Evolutionary conservation across 2,888 invertebrate species (phyloP).

Genomic region (Cetonia aurata): DNA sequence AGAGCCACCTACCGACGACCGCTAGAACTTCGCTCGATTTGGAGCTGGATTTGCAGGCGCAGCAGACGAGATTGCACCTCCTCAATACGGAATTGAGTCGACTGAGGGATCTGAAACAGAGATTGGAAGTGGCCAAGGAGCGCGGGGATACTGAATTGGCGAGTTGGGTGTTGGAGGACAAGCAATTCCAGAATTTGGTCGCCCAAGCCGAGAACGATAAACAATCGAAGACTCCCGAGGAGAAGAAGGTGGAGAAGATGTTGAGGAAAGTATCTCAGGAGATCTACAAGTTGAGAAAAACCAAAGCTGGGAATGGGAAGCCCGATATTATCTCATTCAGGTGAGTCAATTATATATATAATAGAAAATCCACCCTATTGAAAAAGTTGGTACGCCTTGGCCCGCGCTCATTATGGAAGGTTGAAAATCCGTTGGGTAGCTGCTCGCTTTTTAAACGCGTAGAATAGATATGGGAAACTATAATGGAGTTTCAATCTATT

Average conservation of each 20-base stretch:
- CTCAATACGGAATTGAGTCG: conserved; percentile 87
- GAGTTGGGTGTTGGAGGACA: conserved; percentile 88
- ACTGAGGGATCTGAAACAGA: conserved; percentile 83
- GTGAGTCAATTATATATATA: conserved; percentile 70
- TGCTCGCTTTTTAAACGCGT: too few relatives aligned
- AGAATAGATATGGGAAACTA: too few relatives aligned
- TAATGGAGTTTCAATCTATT: too few relatives aligned
- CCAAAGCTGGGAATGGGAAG: conserved; percentile 87
- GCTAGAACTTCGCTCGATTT: conserved; percentile 91
- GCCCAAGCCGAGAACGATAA: conserved; percentile 70
- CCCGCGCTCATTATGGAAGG: too few relatives aligned
- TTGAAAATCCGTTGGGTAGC: too few relatives aligned
- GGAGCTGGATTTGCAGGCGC: conserved; percentile 92
- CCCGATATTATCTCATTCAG: conserved; percentile 94
- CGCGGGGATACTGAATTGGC: conserved; percentile 87
- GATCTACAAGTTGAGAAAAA: conserved; percentile 90
- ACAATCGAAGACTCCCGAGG: conserved; percentile 72
- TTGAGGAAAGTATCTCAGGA: conserved; percentile 90
- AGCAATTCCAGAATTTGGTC: conserved; percentile 83
- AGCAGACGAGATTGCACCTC: conserved; percentile 86
- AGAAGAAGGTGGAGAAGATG: conserved; percentile 82
- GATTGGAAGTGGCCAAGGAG: conserved; percentile 86
- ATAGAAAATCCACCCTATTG: conserved; percentile 17
- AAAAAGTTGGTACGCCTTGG: too few relatives aligned
- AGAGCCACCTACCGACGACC: conserved; percentile 71